phyloP scores from a whole-genome alignment of 2,113 vertebrate species.

The Aspidoscelis tigris region DNA sequence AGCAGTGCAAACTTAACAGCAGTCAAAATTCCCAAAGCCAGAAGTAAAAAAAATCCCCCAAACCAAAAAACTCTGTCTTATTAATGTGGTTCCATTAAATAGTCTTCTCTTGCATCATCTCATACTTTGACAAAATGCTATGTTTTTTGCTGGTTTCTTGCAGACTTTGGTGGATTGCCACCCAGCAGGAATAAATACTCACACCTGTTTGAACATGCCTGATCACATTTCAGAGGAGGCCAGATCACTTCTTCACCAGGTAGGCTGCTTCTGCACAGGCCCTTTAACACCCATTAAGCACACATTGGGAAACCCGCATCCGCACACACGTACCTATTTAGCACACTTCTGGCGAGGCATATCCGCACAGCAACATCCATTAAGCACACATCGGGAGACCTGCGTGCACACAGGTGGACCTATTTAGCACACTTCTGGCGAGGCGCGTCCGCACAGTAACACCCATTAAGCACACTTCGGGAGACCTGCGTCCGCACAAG shows the following conservation, averaged over 20 bases:
- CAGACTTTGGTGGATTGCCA: slow-evolving; percentile 89
- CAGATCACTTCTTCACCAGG: slow-evolving; percentile 93
- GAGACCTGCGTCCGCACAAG: too few relatives aligned
- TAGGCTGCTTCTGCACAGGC: slow-evolving; percentile 59
- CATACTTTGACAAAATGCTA: not conserved
- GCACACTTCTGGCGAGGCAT: too few relatives aligned
- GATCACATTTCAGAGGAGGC: slow-evolving; percentile 93
- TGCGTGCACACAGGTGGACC: too few relatives aligned
- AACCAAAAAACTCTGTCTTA: not conserved
- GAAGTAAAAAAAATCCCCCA: not conserved
- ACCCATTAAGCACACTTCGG: too few relatives aligned
- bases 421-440: too few relatives aligned
- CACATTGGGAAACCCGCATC: too few relatives aligned
- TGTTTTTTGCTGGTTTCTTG: slow-evolving; percentile 46
- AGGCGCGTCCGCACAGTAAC: too few relatives aligned
- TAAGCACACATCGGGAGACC: too few relatives aligned
- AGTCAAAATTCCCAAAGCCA: not conserved
- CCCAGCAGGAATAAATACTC: slow-evolving; percentile 93
- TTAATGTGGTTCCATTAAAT: not conserved
- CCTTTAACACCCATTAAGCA: too few relatives aligned
- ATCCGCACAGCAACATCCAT: too few relatives aligned
- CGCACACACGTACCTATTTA: too few relatives aligned
- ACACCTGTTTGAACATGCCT: slow-evolving; percentile 91
- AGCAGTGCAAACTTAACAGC: not conserved
- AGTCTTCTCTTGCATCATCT: not conserved